Evolutionary conservation across 2,797 vertebrate species (phyloP).

Genomic region (Meriones psammophilus): DNA sequence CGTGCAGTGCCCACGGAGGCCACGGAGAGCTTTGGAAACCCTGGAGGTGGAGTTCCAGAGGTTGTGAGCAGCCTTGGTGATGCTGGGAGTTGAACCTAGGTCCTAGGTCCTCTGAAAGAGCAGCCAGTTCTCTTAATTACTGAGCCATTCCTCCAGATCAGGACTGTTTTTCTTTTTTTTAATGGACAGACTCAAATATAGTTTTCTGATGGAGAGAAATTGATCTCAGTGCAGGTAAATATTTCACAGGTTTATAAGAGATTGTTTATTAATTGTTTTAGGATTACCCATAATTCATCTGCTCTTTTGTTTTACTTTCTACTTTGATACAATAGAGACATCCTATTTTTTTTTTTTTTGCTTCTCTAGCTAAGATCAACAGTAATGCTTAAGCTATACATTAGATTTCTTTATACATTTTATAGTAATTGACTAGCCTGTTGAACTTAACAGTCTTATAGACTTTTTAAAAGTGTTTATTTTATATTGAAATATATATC

Average conservation of each 20-base stretch:
- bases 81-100: not conserved
- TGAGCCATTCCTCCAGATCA: not conserved
- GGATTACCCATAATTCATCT: not conserved
- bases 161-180: not conserved
- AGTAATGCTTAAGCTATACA: constrained; percentile 13
- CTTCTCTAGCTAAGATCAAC: constrained; percentile 1
- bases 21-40: not conserved
- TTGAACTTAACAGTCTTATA: constrained; percentile 33
- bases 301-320: constrained; percentile 1
- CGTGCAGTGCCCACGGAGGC: not conserved
- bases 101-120: not conserved
- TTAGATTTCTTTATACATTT: constrained; percentile 52
- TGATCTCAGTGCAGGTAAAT: not conserved
- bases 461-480: not conserved
- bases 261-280: constrained; percentile 43
- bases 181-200: constrained; percentile 30
- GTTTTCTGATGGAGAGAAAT: constrained; percentile 63
- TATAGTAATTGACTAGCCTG: constrained; percentile 16
- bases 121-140: not conserved
- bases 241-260: constrained; percentile 51
- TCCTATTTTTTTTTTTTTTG: not conserved
- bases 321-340: constrained; percentile 35
- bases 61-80: not conserved
- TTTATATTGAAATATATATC: not conserved
- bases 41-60: not conserved